Evolutionary conservation across 2,888 invertebrate genomes (phyloP).

Genomic region (Leptothorax acervorum): DNA sequence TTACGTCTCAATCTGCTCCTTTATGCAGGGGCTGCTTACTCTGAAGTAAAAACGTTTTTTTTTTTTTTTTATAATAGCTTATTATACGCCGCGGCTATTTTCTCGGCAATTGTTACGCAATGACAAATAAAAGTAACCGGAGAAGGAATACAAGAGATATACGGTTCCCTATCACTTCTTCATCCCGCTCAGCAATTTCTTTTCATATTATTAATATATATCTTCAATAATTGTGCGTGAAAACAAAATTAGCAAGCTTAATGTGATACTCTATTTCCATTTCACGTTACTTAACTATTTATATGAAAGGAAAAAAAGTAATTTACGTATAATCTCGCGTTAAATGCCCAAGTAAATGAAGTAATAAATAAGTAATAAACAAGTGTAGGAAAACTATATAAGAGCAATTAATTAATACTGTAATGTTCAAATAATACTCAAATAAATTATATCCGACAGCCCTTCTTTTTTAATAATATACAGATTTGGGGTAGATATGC

Average conservation of each 20-base stretch:
- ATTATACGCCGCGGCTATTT: neutral
- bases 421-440: neutral
- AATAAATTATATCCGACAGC: neutral
- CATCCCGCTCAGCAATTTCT: neutral
- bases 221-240: neutral
- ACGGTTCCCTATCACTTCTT: neutral
- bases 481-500: neutral
- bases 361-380: neutral
- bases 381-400: neutral
- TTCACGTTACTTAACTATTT: neutral
- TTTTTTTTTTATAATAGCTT: neutral
- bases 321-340: neutral
- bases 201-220: neutral
- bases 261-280: conserved; percentile 10
- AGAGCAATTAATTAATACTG: neutral
- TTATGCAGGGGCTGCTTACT: neutral
- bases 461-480: neutral
- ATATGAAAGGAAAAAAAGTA: neutral
- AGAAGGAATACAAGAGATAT: neutral
- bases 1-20: conserved; percentile 3
- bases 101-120: neutral
- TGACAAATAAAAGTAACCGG: neutral
- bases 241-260: neutral
- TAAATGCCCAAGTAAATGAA: neutral
- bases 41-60: neutral